Conservation (phyloP, 1,140 invertebrate species). For the Drosophila tani region DNA sequence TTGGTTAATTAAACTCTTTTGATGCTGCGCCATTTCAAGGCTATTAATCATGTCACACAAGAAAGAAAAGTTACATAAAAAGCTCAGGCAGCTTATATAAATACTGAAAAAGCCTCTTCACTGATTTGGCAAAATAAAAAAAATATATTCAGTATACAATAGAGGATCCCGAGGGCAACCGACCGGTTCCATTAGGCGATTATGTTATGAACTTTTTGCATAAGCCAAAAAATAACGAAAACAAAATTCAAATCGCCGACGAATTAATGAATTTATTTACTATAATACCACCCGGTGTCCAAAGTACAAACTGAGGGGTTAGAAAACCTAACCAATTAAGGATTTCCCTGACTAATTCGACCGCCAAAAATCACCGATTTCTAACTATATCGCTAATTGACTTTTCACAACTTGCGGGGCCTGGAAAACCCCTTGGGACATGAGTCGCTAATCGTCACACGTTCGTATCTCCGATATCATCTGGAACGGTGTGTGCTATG, state of each 20-base stretch:
- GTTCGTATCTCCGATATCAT: background rate
- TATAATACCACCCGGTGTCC: too few relatives aligned
- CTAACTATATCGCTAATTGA: slow-evolving; percentile 21
- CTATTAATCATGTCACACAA: slow-evolving; percentile 21
- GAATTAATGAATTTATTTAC: slow-evolving; percentile 15
- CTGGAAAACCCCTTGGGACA: slow-evolving; percentile 37
- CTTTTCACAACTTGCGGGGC: slow-evolving; percentile 21
- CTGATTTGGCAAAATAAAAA: slow-evolving; percentile 25
- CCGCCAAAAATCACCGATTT: slow-evolving; percentile 32
- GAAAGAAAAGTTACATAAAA: slow-evolving; percentile 28
- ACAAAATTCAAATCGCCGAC: slow-evolving; percentile 30
- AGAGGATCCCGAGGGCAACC: slow-evolving; percentile 9
- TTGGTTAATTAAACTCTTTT: background rate
- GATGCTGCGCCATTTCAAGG: slow-evolving; percentile 25
- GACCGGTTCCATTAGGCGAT: slow-evolving; percentile 43
- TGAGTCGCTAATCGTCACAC: slow-evolving; percentile 36
- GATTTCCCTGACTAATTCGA: background rate
- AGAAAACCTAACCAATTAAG: background rate
- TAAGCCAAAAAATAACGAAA: slow-evolving; percentile 26
- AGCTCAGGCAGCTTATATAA: slow-evolving; percentile 28
- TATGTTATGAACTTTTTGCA: slow-evolving; percentile 42
- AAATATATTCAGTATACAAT: slow-evolving; percentile 14
- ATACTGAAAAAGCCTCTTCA: slow-evolving; percentile 10
- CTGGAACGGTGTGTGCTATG: slow-evolving; percentile 23
- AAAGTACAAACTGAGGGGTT: background rate